Conservation (phyloP, 37 sponge, comb jelly and placozoan genomes). For the Mnemiopsis leidyi region DNA sequence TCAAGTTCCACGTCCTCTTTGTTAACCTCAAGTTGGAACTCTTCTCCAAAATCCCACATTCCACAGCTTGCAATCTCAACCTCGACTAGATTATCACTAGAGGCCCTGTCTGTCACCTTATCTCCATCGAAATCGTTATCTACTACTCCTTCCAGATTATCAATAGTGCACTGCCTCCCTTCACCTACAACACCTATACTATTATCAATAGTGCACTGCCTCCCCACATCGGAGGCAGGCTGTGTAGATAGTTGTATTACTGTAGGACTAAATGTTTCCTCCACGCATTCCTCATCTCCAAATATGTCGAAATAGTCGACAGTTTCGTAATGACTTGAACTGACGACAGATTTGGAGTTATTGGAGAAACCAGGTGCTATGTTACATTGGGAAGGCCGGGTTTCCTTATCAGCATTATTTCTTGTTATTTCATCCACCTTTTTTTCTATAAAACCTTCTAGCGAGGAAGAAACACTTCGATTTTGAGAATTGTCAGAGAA, state of each 20-base stretch:
- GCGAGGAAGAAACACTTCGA: neutral
- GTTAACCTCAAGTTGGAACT: neutral
- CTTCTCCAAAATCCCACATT: constrained; percentile 3
- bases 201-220: neutral
- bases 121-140: neutral
- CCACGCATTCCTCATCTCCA: neutral
- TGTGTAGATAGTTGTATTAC: neutral
- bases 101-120: neutral
- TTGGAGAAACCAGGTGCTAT: neutral
- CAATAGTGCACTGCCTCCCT: neutral
- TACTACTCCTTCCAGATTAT: neutral
- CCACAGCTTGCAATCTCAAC: neutral
- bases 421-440: neutral
- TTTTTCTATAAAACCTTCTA: neutral
- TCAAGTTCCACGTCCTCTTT: neutral
- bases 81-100: too few relatives aligned
- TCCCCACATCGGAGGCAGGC: neutral
- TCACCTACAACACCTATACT: neutral
- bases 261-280: neutral
- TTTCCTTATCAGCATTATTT: neutral
- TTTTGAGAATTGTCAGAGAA: neutral
- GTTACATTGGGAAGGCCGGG: neutral
- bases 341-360: neutral
- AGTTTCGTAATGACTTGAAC: constrained; percentile 19
- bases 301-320: constrained; percentile 53